phyloP scores from a whole-genome alignment of 1,140 invertebrate genomes.

The Eubasilissa regina region DNA sequence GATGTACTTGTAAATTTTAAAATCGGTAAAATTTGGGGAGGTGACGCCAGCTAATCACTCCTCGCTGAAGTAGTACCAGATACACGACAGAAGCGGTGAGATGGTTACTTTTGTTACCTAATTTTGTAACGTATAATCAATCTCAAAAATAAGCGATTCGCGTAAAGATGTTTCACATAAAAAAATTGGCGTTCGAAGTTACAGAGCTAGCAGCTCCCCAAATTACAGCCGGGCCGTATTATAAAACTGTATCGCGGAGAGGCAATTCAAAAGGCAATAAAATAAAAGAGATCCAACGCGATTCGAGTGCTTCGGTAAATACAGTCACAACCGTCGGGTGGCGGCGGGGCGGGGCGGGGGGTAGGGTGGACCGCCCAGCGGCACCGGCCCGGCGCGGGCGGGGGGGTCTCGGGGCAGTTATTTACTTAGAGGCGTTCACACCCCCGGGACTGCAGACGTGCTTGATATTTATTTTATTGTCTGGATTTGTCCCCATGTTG shows the following conservation, averaged over 20 bases:
- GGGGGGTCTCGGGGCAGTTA: conserved; percentile 25
- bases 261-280: conserved; percentile 59
- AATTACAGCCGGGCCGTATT: conserved; percentile 18
- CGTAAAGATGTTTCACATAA: neutral
- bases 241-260: conserved; percentile 51
- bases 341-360: conserved; percentile 45
- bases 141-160: neutral
- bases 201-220: neutral
- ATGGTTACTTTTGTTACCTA: no score
- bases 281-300: conserved; percentile 56
- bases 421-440: conserved; percentile 54
- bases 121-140: no score
- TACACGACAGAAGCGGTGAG: no score
- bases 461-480: conserved; percentile 60
- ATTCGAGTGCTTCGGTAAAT: conserved; percentile 51
- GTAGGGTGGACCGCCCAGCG: neutral
- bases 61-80: no score
- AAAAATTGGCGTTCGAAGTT: neutral
- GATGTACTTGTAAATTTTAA: no score
- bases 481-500: conserved; percentile 48
- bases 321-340: conserved; percentile 53
- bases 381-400: neutral
- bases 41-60: no score
- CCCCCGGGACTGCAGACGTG: conserved; percentile 46
- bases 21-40: no score